Evolutionary conservation across 2,797 vertebrate species (phyloP), one percentile per base, ranked within the genome.

Genomic region (Tachyglossus aculeatus): DNA sequence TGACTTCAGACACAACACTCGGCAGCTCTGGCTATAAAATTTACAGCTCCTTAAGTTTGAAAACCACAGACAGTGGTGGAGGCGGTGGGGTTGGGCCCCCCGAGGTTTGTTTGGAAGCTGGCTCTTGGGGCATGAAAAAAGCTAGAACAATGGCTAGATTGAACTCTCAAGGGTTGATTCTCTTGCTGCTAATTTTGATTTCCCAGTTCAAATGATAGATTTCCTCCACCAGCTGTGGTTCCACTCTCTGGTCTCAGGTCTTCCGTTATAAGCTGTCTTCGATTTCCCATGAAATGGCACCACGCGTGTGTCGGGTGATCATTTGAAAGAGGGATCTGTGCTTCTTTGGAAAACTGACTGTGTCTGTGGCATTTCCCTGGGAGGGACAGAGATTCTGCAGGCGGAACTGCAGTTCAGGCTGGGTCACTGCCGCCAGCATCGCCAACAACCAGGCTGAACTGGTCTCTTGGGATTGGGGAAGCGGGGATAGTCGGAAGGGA

Each of bases 11-110:
- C 89, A 88, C 88, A 90, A 82, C 88, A 90, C 90, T 91, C 86
- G 83, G 88, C 88, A 91, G 88, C 88, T 86, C 74, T 84, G 86
- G 92, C 92, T 88, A 93, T 94, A 93, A 93, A 94, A 94, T 93
- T 93, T 93, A 94, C 88, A 90, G 89, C 87, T 90, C 70, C 87
- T 89, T 87, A 85, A 85, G 73, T 58, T 88, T 0, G 57, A 82
- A 89, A 92, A 85, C 88, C 91, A 85, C 88, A 89, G 80, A 57
- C 40, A 5, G 4, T 0, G n/a, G n/a, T n/a, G n/a, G n/a, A n/a
- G n/a, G n/a, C n/a, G n/a, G n/a, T n/a, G n/a, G n/a, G 50, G 80
- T 63, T 88, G 85, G 83, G 85, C 83, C 61, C 79, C 83, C 89
- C 85, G 88, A 78, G 36, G n/a, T 61, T 52, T 45, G 31, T 59